Percentiles rank a stretch among this genome's conserved stretches.
Evolutionary conservation across 1,140 invertebrate genomes (phyloP).

Genomic region (Sycophila sp.): DNA sequence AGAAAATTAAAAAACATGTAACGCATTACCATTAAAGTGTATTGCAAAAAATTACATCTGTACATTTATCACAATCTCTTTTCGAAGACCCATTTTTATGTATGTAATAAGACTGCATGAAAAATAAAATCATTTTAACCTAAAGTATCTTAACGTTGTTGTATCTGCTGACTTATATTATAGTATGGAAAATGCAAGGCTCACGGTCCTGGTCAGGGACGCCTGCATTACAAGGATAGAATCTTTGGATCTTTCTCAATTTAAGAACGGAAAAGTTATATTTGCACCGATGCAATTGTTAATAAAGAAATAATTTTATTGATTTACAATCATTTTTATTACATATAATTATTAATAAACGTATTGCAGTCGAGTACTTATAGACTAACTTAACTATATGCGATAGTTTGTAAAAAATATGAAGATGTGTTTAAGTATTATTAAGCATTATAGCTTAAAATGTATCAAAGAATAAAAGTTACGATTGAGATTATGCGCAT

Average conservation of each 20-base stretch:
- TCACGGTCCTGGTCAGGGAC: too few species aligned
- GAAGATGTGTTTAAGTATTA: neutral
- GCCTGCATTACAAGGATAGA: too few species aligned
- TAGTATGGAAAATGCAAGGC: too few species aligned
- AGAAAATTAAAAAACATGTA: neutral
- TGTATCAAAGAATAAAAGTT: neutral
- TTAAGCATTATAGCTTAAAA: slow-evolving; percentile 12
- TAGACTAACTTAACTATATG: too few species aligned
- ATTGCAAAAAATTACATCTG: neutral
- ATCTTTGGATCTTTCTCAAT: too few species aligned
- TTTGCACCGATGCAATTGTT: too few species aligned
- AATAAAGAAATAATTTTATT: slow-evolving; percentile 3
- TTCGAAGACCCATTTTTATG: neutral
- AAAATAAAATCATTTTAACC: slow-evolving; percentile 20
- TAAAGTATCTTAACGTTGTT: too few species aligned
- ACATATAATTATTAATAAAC: too few species aligned
- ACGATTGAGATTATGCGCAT: slow-evolving; percentile 6
- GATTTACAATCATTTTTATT: neutral
- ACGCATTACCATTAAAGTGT: neutral
- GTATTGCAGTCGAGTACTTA: too few species aligned
- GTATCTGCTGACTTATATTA: too few species aligned
- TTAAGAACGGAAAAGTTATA: too few species aligned
- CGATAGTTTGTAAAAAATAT: neutral
- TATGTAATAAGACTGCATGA: slow-evolving; percentile 1
- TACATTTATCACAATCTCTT: slow-evolving; percentile 12